Evolutionary conservation across 2,113 vertebrate genomes (phyloP).

Genomic region (Elaphurus davidianus): DNA sequence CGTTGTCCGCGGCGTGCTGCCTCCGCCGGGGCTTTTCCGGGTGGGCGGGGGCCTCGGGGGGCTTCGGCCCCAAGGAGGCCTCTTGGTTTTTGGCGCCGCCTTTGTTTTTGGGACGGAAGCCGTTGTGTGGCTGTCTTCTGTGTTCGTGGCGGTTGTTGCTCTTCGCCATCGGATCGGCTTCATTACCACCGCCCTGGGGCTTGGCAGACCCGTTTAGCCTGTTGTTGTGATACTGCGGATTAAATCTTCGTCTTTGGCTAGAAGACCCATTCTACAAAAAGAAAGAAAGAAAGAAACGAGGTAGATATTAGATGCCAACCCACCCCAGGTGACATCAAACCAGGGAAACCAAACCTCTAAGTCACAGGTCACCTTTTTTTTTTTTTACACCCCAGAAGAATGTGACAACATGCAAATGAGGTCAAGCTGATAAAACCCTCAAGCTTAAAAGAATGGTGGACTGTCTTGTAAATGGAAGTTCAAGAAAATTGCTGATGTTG

Average conservation of each 20-base stretch:
- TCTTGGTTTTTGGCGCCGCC: constrained; percentile 79
- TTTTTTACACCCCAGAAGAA: background rate
- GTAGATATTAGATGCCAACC: constrained; percentile 33
- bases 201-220: constrained; percentile 78
- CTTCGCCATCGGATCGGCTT: constrained; percentile 73
- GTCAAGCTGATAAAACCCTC: background rate
- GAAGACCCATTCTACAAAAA: constrained; percentile 79
- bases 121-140: constrained; percentile 82
- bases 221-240: constrained; percentile 79
- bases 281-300: constrained; percentile 6
- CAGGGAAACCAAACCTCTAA: background rate
- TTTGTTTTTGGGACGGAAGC: constrained; percentile 83
- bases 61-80: constrained; percentile 67
- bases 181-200: constrained; percentile 67
- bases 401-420: background rate
- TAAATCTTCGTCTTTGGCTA: constrained; percentile 84
- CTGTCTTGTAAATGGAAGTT: background rate
- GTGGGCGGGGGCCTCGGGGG: constrained; percentile 50
- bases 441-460: background rate
- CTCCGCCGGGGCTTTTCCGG: constrained; percentile 78
- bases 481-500: background rate
- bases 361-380: background rate
- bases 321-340: background rate
- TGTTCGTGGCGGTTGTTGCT: constrained; percentile 77
- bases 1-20: constrained; percentile 53